Evolutionary conservation across 2,888 invertebrate genomes (phyloP).

Genomic region (Pseudococcus longispinus): DNA sequence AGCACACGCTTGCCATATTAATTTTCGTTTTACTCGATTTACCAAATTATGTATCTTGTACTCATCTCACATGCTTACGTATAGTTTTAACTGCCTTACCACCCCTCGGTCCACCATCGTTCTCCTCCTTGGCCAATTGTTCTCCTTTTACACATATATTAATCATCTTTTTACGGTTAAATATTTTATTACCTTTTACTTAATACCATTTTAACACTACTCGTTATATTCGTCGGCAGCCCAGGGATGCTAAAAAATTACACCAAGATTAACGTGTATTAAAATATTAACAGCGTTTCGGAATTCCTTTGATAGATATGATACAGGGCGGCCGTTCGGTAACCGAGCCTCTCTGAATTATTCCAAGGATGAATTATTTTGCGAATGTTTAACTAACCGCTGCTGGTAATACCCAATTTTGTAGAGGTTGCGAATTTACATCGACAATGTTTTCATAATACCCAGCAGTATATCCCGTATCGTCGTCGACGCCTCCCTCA

Average conservation of each 20-base stretch:
- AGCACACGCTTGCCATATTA: slow-evolving; percentile 41
- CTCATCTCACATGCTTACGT: neutral
- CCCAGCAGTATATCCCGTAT: neutral
- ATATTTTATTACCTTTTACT: slow-evolving; percentile 23
- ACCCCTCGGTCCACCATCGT: neutral
- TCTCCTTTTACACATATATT: neutral
- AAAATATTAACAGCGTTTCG: slow-evolving; percentile 29
- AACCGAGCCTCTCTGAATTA: neutral
- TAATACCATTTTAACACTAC: slow-evolving; percentile 14
- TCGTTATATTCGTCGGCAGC: neutral
- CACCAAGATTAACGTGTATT: slow-evolving; percentile 29
- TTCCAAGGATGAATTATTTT: slow-evolving; percentile 31
- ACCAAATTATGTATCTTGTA: slow-evolving; percentile 37
- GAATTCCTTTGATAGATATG: slow-evolving; percentile 35
- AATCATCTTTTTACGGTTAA: slow-evolving; percentile 20
- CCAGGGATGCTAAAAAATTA: neutral
- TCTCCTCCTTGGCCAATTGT: neutral
- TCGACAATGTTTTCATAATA: slow-evolving; percentile 24
- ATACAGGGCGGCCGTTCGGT: neutral
- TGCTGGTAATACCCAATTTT: slow-evolving; percentile 17
- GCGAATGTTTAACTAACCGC: slow-evolving; percentile 36
- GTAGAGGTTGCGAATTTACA: slow-evolving; percentile 1
- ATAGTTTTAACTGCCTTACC: neutral
- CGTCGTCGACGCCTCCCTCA: neutral
- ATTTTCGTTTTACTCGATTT: slow-evolving; percentile 29